Conservation (phyloP, 1,140 invertebrate species). For the Dryas iulia region DNA sequence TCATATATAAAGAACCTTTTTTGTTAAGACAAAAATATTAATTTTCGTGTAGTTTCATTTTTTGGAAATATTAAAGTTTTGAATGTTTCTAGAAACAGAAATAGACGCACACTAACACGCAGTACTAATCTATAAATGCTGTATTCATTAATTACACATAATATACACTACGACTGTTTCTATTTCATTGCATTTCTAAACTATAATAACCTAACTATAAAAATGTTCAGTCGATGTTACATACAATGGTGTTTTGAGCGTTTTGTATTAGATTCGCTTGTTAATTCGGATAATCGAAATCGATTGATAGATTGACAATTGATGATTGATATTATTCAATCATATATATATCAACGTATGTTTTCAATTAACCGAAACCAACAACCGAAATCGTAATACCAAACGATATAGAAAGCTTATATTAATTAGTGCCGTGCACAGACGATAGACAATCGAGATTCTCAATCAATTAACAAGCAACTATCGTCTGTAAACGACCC, state of each 20-base stretch:
- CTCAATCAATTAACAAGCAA: slow-evolving; percentile 39
- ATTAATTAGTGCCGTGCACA: slow-evolving; percentile 22
- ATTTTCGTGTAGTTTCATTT: neutral
- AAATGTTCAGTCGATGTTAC: slow-evolving; percentile 79
- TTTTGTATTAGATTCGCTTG: neutral
- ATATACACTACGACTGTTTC: slow-evolving; percentile 24
- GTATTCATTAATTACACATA: slow-evolving; percentile 40
- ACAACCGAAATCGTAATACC: slow-evolving; percentile 46
- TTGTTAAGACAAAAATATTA: neutral
- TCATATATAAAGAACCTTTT: neutral
- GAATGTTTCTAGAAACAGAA: neutral
- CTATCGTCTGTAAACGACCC: slow-evolving; percentile 32
- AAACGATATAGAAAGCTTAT: slow-evolving; percentile 37
- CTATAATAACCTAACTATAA: slow-evolving; percentile 64
- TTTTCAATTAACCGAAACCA: neutral
- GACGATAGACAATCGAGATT: slow-evolving; percentile 36
- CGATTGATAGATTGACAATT: no score
- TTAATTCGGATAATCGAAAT: no score
- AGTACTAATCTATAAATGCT: slow-evolving; percentile 68
- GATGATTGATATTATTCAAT: no score
- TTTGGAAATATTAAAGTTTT: neutral
- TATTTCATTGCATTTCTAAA: slow-evolving; percentile 38
- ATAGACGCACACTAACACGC: slow-evolving; percentile 66
- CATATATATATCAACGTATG: no score
- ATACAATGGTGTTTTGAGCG: slow-evolving; percentile 74